Base-by-base conservation (phyloP, 2,888 invertebrate species). In the Drosophila lacicola region DNA sequence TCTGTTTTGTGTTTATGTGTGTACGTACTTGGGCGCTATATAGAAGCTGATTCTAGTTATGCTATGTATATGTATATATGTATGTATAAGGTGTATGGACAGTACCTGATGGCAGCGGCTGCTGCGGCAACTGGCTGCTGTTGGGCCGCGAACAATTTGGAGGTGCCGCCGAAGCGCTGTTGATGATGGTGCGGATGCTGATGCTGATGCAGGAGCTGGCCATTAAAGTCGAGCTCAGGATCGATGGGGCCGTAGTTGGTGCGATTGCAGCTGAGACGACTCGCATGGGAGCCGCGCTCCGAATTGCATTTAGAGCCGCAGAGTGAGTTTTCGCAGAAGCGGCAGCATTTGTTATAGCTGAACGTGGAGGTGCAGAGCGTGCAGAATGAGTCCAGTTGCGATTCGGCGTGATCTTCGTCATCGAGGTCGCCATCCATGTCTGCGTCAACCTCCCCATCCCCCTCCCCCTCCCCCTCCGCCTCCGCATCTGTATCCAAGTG, bases 341-440 rank as follows among this genome's bases (percentile, higher is more conserved):
- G 90, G 25, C 92, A 91, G 67, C 91, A 92, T 58, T 91, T 91
- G 46, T 91, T 92, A 65, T 92, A 92, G 74, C 92, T 92, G 70
- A 92, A 92, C n/a, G 92, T 91, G 9, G 92, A 92, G 6, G 92
- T 92, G 77, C 92, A 92, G 4, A 92, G 74, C 1, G 92, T 92
- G 62, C 92, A 92, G 69, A 92, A 92, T 5, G 92, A 92, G 73
- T 92, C 92, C 51, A 91, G 77, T 39, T 88, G 85, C 13, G 82
- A 82, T 36, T 90, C 90, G 19, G 79, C 80, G 3, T 75, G 86
- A 29, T 81, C 29, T 8, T 29, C 66, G 4, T 80, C 80, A 37
- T 82, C 79, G 19, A 49, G 49, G 6, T 58, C 55, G 6, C 34
- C 57, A 10, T 66, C 63, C 9, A 56, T 71, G 39, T 81, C 69